Base-by-base conservation (phyloP, 2,113 vertebrate genomes). In the Puffinus mauretanicus region DNA sequence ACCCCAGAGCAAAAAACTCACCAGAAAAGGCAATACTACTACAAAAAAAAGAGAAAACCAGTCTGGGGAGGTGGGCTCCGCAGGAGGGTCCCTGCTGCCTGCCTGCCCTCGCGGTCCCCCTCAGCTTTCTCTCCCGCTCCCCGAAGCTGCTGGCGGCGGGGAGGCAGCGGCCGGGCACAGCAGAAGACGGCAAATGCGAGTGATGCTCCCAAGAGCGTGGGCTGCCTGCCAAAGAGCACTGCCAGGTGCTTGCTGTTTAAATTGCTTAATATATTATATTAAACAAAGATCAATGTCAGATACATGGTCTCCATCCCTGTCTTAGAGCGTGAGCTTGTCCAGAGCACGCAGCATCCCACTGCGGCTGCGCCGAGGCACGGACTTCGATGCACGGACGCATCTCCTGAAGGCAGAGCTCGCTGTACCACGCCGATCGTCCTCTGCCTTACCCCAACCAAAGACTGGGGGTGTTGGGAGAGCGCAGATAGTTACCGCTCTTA, bases 161-260 rank as follows among this genome's bases (percentile, higher is more conserved):
- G 44, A 79, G 40, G 25, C 85, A 82, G 65, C 10, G 12, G 24
- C 82, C 32, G n/a, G 57, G 58, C 38, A 20, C 55, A 70, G 87
- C 75, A 82, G 46, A 66, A 55, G 62, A 10, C 58, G 57, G 46
- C 52, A 75, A 26, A 34, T 7, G 21, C 4, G 1, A 20, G 16
- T n/a, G 75, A 75, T 84, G 66, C 52, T 93, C 70, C 88, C 76
- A 42, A 81, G 88, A 94, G 67, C 12, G 0, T 22, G 58, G 42
- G 93, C 87, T 57, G 82, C 84, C 77, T 89, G 94, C 90, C 92
- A 95, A 54, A 85, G 80, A 82, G 80, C 44, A 6, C 75, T 90
- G 90, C 77, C 94, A 92, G 94, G 47, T 69, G 38, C 91, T 62
- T 10, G 61, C 90, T 76, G 88, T 46, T 95, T 75, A 78, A 66